These are phyloP conservation scores for Myotis findleyi DNA, from an alignment of 2,797 vertebrate genomes.

Conservation along the genomic window DNA sequence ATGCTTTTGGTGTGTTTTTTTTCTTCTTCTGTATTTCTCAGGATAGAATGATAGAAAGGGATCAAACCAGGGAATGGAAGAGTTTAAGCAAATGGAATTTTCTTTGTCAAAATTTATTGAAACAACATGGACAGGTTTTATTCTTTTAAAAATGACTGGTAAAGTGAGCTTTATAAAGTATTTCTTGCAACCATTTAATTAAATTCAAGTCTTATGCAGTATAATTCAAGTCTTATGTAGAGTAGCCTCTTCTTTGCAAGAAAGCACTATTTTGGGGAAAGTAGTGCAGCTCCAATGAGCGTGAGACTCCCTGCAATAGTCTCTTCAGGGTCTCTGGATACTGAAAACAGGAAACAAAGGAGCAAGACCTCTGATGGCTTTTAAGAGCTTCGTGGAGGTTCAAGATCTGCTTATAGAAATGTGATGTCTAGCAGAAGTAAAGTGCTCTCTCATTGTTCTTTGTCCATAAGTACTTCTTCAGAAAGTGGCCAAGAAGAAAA, in stretches of 20 bases:
- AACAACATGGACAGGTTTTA: constrained; percentile 68
- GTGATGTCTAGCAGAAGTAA: not conserved
- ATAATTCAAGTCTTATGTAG: constrained; percentile 63
- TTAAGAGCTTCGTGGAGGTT: not conserved
- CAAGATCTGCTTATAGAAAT: not conserved
- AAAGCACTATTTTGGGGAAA: constrained; percentile 25
- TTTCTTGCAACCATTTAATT: constrained; percentile 70
- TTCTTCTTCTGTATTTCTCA: constrained; percentile 20
- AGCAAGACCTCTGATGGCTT: not conserved
- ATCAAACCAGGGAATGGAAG: constrained; percentile 52
- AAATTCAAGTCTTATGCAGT: constrained; percentile 57
- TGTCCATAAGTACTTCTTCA: not conserved
- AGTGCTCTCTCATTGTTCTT: not conserved
- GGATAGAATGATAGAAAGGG: constrained; percentile 60
- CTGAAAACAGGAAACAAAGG: not conserved
- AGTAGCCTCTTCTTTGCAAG: constrained; percentile 35
- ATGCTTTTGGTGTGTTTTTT: not conserved
- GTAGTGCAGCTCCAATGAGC: not conserved
- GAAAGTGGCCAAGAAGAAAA: constrained; percentile 18
- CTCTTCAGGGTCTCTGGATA: not conserved
- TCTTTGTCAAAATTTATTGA: constrained; percentile 76
- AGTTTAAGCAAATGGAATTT: constrained; percentile 80
- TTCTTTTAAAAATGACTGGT: constrained; percentile 59
- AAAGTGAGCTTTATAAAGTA: constrained; percentile 77
- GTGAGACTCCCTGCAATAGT: not conserved